Evolutionary conservation across 2,888 invertebrate genomes (phyloP), one percentile per base, ranked within the genome.

Genomic region (Drosophila prolongata): DNA sequence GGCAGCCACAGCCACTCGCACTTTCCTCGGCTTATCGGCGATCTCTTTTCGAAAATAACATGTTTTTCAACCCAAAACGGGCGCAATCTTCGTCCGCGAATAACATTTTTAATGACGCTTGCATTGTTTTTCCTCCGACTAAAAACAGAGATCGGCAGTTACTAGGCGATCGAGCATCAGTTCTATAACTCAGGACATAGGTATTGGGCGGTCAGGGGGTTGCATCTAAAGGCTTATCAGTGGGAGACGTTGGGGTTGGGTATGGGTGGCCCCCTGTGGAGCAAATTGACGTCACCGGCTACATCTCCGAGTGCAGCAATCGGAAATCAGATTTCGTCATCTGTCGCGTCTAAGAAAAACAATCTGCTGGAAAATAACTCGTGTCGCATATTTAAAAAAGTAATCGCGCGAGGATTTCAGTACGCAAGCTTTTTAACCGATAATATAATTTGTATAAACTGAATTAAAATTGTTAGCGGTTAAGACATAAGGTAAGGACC

Each of bases 261-360:
- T 9, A 30, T 30, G 2, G 6, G 6, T 14, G 62, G 66, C 72
- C 86, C 87, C 80, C 71, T 55, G 55, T 43, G 56, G 13, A 66
- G 61, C 55, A 52, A 47, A 56, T 88, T 76, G 43, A 78, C 89
- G 84, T 89, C 89, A 89, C 58, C 53, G 10, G n/a, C 47, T 14
- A 42, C 13, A 37, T 66, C 65, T 43, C 42, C 40, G 2, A 30
- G 35, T 30, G 62, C 67, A 65, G 50, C 35, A 55, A 71, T 54
- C 55, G 53, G 30, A 37, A 42, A 62, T 56, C 66, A 69, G 70
- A 86, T 85, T 88, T 86, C 87, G 87, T 85, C 89, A 85, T 76
- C 44, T 52, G 46, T 1, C 16, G n/a, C 47, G 43, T 5, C 11
- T 40, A 10, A 16, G 53, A 59, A 78, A 72, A 83, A 80, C 56